Conservation (phyloP, 2,888 invertebrate genomes). For the Cephus runcator region DNA sequence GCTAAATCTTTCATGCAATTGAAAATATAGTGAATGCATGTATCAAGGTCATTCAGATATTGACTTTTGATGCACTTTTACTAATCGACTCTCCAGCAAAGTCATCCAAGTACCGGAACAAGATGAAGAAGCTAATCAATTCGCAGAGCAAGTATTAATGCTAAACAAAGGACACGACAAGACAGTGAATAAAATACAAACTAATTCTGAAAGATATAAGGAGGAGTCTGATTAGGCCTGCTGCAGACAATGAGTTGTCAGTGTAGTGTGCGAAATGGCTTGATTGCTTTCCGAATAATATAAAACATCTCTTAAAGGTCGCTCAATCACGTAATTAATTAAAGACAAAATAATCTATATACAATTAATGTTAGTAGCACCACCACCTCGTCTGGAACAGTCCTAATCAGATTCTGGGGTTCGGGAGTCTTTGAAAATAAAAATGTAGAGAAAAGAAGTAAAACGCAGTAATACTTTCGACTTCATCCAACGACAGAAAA, state of each 20-base stretch:
- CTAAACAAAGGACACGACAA: background rate
- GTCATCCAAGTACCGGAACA: background rate
- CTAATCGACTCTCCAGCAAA: background rate
- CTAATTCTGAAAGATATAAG: constrained; percentile 9
- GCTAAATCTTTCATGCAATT: background rate
- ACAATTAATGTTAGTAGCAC: constrained; percentile 9
- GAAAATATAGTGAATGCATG: background rate
- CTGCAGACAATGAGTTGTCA: constrained; percentile 41
- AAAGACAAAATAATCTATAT: background rate
- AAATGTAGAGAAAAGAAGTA: constrained; percentile 38
- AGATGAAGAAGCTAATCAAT: background rate
- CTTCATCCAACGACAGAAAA: background rate
- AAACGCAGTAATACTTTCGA: background rate
- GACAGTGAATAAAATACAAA: background rate
- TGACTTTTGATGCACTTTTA: background rate
- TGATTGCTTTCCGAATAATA: constrained; percentile 5
- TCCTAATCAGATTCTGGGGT: constrained; percentile 64
- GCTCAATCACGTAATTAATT: background rate
- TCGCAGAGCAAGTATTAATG: background rate
- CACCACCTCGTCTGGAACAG: constrained; percentile 64
- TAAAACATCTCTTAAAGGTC: background rate
- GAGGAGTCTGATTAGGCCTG: constrained; percentile 64
- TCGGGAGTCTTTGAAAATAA: constrained; percentile 45
- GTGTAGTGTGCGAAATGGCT: constrained; percentile 18
- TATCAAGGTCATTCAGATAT: background rate